A percentile compares a stretch with the other conserved stretches of the same genome.
Conservation (phyloP, 2,888 invertebrate genomes). For the Polyploca ridens region DNA sequence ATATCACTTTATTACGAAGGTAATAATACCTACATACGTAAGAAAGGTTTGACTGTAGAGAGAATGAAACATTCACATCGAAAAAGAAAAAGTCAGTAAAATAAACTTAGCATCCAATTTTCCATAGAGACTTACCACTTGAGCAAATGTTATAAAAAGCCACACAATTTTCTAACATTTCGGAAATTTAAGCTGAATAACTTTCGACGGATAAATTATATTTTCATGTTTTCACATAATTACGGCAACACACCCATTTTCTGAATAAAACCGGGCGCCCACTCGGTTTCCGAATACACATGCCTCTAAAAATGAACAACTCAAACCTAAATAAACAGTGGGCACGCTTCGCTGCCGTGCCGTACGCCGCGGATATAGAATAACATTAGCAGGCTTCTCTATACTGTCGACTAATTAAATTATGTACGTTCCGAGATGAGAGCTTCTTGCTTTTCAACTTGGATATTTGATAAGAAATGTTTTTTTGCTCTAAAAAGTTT, state of each 20-base stretch:
- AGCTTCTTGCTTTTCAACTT: slow-evolving; percentile 20
- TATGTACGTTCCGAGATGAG: slow-evolving; percentile 32
- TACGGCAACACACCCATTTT: slow-evolving; percentile 7
- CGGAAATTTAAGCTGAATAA: not conserved
- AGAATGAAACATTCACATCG: not conserved
- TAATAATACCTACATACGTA: no score
- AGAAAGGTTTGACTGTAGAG: not conserved
- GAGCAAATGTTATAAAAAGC: not conserved
- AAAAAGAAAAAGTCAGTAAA: not conserved
- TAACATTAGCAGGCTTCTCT: slow-evolving; percentile 22
- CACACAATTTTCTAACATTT: not conserved
- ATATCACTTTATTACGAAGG: no score
- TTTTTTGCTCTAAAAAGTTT: not conserved
- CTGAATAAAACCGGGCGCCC: slow-evolving; percentile 2
- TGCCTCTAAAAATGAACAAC: slow-evolving; percentile 8
- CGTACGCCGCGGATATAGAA: slow-evolving; percentile 18
- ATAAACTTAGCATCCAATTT: not conserved
- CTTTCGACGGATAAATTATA: slow-evolving; percentile 1
- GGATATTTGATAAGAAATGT: not conserved
- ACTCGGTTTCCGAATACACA: slow-evolving; percentile 9
- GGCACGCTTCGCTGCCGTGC: not conserved
- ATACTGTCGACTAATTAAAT: slow-evolving; percentile 33
- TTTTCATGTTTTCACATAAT: slow-evolving; percentile 9
- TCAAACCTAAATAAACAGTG: slow-evolving; percentile 31
- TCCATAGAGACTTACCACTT: not conserved